phyloP scores from a whole-genome alignment of 1,140 invertebrate species.

The Notospermus geniculatus region DNA sequence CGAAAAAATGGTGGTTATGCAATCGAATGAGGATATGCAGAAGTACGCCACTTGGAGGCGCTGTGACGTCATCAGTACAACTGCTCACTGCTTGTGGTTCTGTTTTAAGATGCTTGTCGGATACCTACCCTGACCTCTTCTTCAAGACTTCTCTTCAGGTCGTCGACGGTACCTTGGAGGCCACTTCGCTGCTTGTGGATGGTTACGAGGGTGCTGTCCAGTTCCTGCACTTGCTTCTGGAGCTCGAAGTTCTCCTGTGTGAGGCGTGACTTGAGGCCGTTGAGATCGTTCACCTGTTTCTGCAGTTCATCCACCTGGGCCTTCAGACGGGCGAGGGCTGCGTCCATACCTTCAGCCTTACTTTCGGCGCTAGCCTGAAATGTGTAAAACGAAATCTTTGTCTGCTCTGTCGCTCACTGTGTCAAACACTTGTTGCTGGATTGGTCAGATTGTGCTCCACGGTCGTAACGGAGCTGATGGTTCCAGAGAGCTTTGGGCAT shows the following conservation, averaged over 20 bases:
- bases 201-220: conserved; percentile 49
- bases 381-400: neutral
- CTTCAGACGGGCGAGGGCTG: conserved; percentile 42
- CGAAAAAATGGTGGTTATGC: no score
- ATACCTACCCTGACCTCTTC: conserved; percentile 53
- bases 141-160: conserved; percentile 50
- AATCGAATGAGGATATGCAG: no score
- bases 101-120: conserved; percentile 1
- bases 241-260: conserved; percentile 57
- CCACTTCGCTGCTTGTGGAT: conserved; percentile 48
- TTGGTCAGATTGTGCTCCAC: neutral
- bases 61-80: neutral
- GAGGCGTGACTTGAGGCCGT: conserved; percentile 42
- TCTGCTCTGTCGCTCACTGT: no score
- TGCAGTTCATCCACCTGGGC: conserved; percentile 52
- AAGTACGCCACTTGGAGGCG: no score
- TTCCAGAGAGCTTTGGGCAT: neutral
- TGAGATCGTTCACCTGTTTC: conserved; percentile 50
- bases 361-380: conserved; percentile 45
- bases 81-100: neutral
- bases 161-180: conserved; percentile 47
- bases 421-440: neutral
- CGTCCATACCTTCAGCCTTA: conserved; percentile 48
- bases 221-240: conserved; percentile 52
- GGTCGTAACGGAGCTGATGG: neutral